Conservation (phyloP, 2,888 invertebrate species). For the Cyrtodaria siliqua region DNA sequence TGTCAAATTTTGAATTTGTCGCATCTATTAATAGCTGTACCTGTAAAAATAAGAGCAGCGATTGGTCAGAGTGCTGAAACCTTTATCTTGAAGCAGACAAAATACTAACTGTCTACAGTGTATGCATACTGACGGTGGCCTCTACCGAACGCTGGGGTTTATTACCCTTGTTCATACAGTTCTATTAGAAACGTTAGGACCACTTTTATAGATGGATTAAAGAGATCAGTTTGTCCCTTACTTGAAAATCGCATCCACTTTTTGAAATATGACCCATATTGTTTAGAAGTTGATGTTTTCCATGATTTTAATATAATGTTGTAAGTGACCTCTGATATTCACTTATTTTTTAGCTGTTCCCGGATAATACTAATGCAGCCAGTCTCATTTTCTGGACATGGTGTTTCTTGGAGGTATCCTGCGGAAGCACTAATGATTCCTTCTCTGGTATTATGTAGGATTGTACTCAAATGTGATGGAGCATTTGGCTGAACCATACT, state of each 20-base stretch:
- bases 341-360: conserved; percentile 8
- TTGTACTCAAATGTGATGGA: background rate
- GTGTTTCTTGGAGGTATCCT: background rate
- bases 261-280: conserved; percentile 33
- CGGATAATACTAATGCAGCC: conserved; percentile 13
- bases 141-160: too few relatives aligned
- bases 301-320: conserved; percentile 8
- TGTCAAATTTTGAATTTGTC: too few relatives aligned
- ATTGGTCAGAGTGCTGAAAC: too few relatives aligned
- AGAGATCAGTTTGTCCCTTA: conserved; percentile 29
- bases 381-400: conserved; percentile 4
- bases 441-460: background rate
- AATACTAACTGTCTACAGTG: too few relatives aligned
- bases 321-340: conserved; percentile 7
- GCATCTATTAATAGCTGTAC: too few relatives aligned
- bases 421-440: background rate
- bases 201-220: conserved; percentile 24
- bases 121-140: too few relatives aligned
- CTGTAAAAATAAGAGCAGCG: too few relatives aligned
- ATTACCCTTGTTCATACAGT: conserved; percentile 11
- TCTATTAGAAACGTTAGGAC: conserved; percentile 32
- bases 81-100: too few relatives aligned
- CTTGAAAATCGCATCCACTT: conserved; percentile 50
- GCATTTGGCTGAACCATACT: conserved; percentile 3
- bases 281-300: conserved; percentile 11